Evolutionary conservation across 2,888 invertebrate species (phyloP), one percentile per base, ranked within the genome.

Genomic region (Sarcophaga rosellei): DNA sequence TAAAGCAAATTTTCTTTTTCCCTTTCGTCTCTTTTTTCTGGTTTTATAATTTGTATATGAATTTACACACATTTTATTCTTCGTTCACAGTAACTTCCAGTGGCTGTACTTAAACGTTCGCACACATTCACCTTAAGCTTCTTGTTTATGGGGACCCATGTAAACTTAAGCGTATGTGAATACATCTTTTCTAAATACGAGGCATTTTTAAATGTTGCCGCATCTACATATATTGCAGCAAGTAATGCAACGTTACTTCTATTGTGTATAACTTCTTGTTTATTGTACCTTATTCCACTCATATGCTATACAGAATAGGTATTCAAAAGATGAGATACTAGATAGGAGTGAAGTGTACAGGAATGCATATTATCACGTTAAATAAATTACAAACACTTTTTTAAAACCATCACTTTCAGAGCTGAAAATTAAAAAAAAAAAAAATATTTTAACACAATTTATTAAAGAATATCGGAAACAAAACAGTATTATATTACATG

Each of bases 311-410:
- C 10, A 35, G 8, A 35, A 35, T 35, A 8, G 35, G 10, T 35
- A 35, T 35, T 35, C 35, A 35, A 35, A 35, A 10, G 10, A 35
- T 35, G 8, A 35, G 2, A 35, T 35, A 35, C 35, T 35, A 8
- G 35, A 35, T 47, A 21, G 12, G 53, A 4, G 47, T 65, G 53
- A 23, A 65, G n/a, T 72, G 44, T 63, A 57, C 25, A 61, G 45
- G 63, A 59, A 65, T 82, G 81, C 81, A 79, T 82, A 79, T 81
- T 84, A 84, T 81, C 81, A 82, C 81, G 84, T 82, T 82, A 84
- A 84, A 76, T 81, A 84, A 87, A 87, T 87, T 87, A 82, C 80
- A 79, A 61, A 57, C 81, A 85, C 63, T 76, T 81, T 84, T 69
- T 35, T 35, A 8, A 1, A 35, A 35, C 10, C 35, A 35, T 35